phyloP scores from a whole-genome alignment of 2,888 invertebrate species.

The Cephus rjabovi region DNA sequence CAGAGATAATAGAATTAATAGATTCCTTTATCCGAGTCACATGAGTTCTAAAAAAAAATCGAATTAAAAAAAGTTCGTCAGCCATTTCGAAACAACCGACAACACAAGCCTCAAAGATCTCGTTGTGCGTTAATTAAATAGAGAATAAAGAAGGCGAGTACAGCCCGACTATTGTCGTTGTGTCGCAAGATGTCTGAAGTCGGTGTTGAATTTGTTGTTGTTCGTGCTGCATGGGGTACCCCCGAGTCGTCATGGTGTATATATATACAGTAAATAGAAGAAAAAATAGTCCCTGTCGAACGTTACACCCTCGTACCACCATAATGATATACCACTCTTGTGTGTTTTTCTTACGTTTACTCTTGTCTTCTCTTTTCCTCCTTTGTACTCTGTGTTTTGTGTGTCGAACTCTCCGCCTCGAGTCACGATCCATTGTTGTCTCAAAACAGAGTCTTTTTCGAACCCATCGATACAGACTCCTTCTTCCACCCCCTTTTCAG shows the following conservation, averaged over 20 bases:
- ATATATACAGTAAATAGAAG: neutral
- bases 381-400: neutral
- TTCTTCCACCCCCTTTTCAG: neutral
- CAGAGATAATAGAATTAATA: no score
- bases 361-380: neutral
- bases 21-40: neutral
- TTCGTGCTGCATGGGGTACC: neutral
- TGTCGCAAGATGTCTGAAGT: neutral
- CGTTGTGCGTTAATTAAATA: neutral
- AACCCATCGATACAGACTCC: neutral
- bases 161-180: neutral
- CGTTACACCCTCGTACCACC: neutral
- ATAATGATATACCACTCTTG: neutral
- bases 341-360: neutral
- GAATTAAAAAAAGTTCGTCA: neutral
- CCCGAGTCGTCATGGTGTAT: neutral
- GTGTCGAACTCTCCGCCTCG: neutral
- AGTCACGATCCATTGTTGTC: neutral
- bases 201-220: neutral
- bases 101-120: neutral
- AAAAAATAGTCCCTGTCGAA: neutral
- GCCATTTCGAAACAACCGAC: neutral
- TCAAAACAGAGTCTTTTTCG: neutral
- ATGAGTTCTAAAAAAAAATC: neutral
- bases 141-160: neutral